A percentile compares a stretch with the other conserved stretches of the same genome.
Conservation (phyloP, 2,888 invertebrate genomes). For the Perithous albicinctus region DNA sequence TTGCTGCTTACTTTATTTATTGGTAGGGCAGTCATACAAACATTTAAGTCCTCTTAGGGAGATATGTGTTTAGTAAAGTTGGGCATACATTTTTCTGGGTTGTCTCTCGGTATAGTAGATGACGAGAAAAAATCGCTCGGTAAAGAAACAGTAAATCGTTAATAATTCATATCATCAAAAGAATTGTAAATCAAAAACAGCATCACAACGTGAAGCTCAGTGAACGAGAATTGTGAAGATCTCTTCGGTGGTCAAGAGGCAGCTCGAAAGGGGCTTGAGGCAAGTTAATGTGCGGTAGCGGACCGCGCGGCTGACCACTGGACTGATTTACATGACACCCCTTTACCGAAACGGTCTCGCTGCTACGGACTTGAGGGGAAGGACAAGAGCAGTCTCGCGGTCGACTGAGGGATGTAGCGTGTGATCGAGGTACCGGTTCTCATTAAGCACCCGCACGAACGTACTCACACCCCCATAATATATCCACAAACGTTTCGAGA, state of each 20-base stretch:
- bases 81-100: too few relatives aligned
- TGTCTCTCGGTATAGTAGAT: not conserved
- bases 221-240: constrained; percentile 41
- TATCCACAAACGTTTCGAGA: constrained; percentile 5
- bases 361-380: constrained; percentile 56
- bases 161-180: not conserved
- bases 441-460: constrained; percentile 75
- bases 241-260: constrained; percentile 42
- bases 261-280: constrained; percentile 55
- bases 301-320: constrained; percentile 81
- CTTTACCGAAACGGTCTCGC: constrained; percentile 74
- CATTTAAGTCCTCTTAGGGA: too few relatives aligned
- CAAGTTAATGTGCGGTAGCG: constrained; percentile 83
- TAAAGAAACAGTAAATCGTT: not conserved
- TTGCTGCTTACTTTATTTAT: too few relatives aligned
- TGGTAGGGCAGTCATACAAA: too few relatives aligned
- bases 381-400: constrained; percentile 75
- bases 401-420: constrained; percentile 81
- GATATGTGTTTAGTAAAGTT: too few relatives aligned
- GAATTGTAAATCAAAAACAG: not conserved
- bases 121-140: not conserved
- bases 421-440: constrained; percentile 78
- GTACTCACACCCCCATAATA: constrained; percentile 55
- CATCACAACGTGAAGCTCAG: not conserved
- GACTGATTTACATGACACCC: constrained; percentile 84